phyloP scores from a whole-genome alignment of 2,888 invertebrate species.

The Acanthosepion lycidas region DNA sequence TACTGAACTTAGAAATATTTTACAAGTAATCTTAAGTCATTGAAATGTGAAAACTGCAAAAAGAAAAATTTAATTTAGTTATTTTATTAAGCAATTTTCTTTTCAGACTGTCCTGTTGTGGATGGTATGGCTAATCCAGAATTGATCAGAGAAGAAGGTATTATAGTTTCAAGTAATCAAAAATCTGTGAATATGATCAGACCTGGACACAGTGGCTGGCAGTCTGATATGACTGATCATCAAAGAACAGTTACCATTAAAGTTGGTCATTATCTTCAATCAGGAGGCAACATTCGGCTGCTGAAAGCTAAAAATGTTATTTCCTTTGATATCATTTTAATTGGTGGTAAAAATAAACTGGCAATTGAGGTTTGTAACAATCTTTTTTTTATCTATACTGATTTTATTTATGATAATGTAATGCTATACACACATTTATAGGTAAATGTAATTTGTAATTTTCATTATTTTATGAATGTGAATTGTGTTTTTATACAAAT shows the following conservation, averaged over 20 bases:
- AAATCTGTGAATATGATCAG: background rate
- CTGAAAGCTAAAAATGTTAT: constrained; percentile 36
- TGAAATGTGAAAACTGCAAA: background rate
- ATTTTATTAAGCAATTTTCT: background rate
- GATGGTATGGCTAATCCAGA: constrained; percentile 37
- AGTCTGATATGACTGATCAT: constrained; percentile 10
- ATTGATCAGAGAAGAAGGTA: background rate
- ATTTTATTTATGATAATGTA: too few relatives aligned
- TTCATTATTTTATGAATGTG: background rate
- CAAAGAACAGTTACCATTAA: background rate
- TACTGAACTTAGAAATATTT: background rate
- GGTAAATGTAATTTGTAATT: background rate
- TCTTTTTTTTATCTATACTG: background rate
- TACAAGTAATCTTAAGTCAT: background rate
- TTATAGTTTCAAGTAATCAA: constrained; percentile 35
- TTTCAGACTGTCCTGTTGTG: background rate
- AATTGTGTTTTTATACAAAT: too few relatives aligned
- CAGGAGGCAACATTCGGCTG: background rate
- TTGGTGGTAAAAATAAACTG: background rate
- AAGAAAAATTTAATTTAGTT: background rate
- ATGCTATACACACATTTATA: background rate
- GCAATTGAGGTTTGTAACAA: background rate
- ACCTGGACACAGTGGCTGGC: background rate
- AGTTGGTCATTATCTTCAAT: background rate
- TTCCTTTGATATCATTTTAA: constrained; percentile 24